Percentiles rank a stretch among this genome's conserved stretches.
These are phyloP conservation scores for Cassiopea andromeda DNA, from an alignment of 30 jellyfish, hydroid and myxozoan genomes.

Conservation along the genomic window DNA sequence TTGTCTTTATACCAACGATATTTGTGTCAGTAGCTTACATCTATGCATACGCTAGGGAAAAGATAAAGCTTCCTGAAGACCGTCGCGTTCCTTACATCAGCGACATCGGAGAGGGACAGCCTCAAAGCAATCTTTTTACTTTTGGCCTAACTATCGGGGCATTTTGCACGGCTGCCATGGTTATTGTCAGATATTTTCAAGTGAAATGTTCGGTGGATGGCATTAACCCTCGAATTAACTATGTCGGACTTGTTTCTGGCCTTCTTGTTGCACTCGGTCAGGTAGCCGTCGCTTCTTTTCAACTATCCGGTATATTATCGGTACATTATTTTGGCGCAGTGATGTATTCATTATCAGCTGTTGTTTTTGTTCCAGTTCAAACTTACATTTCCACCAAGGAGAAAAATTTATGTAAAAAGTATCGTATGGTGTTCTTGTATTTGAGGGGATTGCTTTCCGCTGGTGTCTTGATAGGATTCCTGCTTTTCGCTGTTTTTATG, in stretches of 20 bases:
- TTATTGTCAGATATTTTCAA: slow-evolving; percentile 76
- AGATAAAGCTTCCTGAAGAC: slow-evolving; percentile 32
- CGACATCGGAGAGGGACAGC: slow-evolving; percentile 79
- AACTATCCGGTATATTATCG: slow-evolving; percentile 60
- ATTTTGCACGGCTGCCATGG: slow-evolving; percentile 48
- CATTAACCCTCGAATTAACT: slow-evolving; percentile 29
- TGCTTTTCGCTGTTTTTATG: slow-evolving; percentile 67
- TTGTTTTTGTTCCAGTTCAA: slow-evolving; percentile 64
- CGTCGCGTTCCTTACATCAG: slow-evolving; percentile 79
- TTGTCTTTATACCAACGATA: slow-evolving; percentile 22
- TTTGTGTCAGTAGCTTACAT: slow-evolving; percentile 41
- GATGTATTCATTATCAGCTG: slow-evolving; percentile 62
- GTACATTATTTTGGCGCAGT: slow-evolving; percentile 83
- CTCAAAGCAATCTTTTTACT: slow-evolving; percentile 81
- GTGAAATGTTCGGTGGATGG: slow-evolving; percentile 23
- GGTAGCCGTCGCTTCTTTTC: slow-evolving; percentile 79
- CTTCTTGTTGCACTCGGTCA: slow-evolving; percentile 62
- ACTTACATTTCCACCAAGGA: slow-evolving; percentile 53
- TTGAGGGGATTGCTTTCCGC: slow-evolving; percentile 51
- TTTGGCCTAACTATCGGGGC: slow-evolving; percentile 81
- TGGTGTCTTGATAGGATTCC: slow-evolving; percentile 45
- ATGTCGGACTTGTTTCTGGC: slow-evolving; percentile 56
- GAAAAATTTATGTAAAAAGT: not conserved
- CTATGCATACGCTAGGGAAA: slow-evolving; percentile 22
- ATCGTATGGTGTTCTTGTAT: slow-evolving; percentile 4